Base-by-base conservation (phyloP, 2,888 invertebrate species). In the Nezara viridula region DNA sequence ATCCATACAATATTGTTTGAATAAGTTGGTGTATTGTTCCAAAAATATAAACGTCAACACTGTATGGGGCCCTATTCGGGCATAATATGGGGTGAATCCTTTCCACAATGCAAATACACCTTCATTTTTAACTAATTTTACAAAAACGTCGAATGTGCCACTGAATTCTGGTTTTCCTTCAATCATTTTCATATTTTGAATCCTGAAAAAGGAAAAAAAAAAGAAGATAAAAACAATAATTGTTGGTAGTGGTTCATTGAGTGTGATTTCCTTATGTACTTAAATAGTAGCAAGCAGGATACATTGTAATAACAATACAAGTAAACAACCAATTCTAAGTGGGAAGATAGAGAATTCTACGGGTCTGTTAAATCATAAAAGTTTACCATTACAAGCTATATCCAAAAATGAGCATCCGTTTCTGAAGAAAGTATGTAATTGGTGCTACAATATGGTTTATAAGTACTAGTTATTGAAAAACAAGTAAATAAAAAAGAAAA, bases 81-180 rank as follows among this genome's bases (percentile, higher is more conserved):
- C 97, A 93, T 98, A 99, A 94, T 99, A 99, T 0, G 99, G 99
- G 2, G 98, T 96, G 94, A 99, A 99, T 55, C 99, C 99, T 94
- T 98, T 99, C 99, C 99, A 99, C 14, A 99, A 94, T 0, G 98
- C 96, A 90, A 99, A 95, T 0, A 98, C 93, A 0, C 99, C 99
- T 93, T 99, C 99, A 90, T 96, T 96, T 89, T 94, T 94, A 0
- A 98, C 93, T 0, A 98, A 96, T 92, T 95, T 96, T 0, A 93
- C 92, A 81, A 99, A 94, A 0, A 99, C 99, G 92, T 97, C 96
- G 9, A 96, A 81, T 90, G 96, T 96, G 91, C 96, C 98, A 90
- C 92, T 96, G 94, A 96, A 98, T 93, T 99, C 98, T 1, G 98
- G 96, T 92, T 96, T 96, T 27, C 98, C 98, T 92, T 97, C 94